Evolutionary conservation across 2,113 vertebrate genomes (phyloP).

Genomic region (Setophaga kirtlandii): DNA sequence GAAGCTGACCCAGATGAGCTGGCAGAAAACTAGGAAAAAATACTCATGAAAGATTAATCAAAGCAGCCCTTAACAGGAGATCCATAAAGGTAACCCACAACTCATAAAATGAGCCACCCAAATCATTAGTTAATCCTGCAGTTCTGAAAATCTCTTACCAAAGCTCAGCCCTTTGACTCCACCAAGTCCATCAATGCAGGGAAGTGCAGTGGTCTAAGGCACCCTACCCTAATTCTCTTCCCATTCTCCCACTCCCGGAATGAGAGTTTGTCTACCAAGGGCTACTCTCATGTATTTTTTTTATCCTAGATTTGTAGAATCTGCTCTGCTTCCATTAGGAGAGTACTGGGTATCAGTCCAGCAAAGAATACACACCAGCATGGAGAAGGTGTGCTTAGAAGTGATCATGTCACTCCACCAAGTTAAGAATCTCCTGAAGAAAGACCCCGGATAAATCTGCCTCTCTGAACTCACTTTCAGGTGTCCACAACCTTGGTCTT

Average conservation of each 20-base stretch:
- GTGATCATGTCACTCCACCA: neutral
- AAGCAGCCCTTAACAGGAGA: neutral
- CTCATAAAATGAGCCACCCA: neutral
- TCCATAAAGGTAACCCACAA: neutral
- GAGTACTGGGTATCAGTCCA: neutral
- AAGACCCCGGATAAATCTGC: neutral
- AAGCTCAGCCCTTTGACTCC: neutral
- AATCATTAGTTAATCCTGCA: neutral
- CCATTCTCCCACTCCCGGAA: neutral
- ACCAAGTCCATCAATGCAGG: neutral
- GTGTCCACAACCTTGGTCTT: neutral
- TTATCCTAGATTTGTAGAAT: neutral
- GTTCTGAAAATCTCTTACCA: neutral
- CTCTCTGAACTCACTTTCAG: neutral
- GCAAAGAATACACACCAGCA: neutral
- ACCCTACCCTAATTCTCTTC: neutral
- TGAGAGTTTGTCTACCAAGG: neutral
- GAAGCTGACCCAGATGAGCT: neutral
- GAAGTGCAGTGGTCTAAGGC: neutral
- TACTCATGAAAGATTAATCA: neutral
- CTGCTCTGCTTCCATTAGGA: neutral
- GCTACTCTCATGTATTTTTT: neutral
- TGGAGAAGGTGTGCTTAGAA: neutral
- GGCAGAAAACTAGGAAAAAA: conserved; percentile 9
- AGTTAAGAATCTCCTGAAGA: neutral